phyloP scores from a whole-genome alignment of 1,140 invertebrate genomes.

The Drosophila tropicalis region DNA sequence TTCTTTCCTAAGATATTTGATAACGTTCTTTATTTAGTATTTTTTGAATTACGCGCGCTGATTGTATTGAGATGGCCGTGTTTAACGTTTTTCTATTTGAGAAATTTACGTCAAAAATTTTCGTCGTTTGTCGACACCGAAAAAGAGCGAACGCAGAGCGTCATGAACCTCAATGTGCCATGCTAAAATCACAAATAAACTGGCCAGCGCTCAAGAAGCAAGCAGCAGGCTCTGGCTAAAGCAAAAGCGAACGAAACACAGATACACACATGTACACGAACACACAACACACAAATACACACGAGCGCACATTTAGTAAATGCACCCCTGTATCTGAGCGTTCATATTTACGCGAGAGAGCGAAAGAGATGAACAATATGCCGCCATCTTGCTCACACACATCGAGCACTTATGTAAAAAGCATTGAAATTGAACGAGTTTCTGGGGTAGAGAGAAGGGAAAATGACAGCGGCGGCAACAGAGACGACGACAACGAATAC shows the following conservation, averaged over 20 bases:
- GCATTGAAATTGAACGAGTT: conserved; percentile 80
- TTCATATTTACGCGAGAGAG: conserved; percentile 25
- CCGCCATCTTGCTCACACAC: conserved; percentile 26
- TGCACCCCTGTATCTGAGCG: conserved; percentile 64
- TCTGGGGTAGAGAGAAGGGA: conserved; percentile 44
- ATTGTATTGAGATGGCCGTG: conserved; percentile 8
- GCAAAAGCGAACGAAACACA: conserved; percentile 43
- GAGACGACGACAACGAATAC: conserved; percentile 11
- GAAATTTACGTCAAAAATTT: conserved; percentile 38
- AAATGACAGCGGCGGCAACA: conserved; percentile 27
- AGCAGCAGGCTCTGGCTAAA: conserved; percentile 65
- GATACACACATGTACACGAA: background rate
- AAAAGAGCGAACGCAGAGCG: conserved; percentile 60
- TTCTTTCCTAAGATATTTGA: conserved; percentile 34
- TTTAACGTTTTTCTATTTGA: conserved; percentile 26
- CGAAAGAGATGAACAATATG: background rate
- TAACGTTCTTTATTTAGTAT: conserved; percentile 28
- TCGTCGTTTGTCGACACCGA: conserved; percentile 67
- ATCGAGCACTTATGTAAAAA: conserved; percentile 76
- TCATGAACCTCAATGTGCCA: conserved; percentile 74
- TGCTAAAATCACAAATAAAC: conserved; percentile 82
- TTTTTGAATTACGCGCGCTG: conserved; percentile 76
- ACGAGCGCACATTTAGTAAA: conserved; percentile 41
- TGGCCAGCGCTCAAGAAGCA: conserved; percentile 74
- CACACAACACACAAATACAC: conserved; percentile 27